Evolutionary conservation across 1,140 invertebrate genomes (phyloP), one percentile per base, ranked within the genome.

Genomic region (Trypoxylus dichotomus): DNA sequence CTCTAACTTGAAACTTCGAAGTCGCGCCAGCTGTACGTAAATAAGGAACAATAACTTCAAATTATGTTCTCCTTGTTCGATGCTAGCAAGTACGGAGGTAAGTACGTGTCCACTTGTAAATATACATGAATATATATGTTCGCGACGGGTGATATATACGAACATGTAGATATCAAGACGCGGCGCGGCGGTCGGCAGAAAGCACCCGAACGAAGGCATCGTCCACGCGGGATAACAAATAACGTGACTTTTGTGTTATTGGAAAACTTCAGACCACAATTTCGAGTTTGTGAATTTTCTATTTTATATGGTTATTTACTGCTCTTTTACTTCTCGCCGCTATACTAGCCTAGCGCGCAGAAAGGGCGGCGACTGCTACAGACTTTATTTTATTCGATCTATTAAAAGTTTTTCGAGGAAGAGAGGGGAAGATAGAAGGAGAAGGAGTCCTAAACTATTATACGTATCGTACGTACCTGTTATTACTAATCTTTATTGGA

Each of bases 181-280:
- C 42, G 15, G 42, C 42, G 15, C 47, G 19, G 19, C 47, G 47
- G 0, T n/a, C 13, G 19, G 6, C 47, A n/a, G 7, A 5, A 54
- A 15, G 13, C 19, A 54, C 47, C 15, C 19, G n/a, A 5, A 54
- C 47, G 47, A 42, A 72, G 47, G 54, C 71, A 76, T 74, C 77
- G 79, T 81, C 78, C 77, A 73, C 79, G 42, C 41, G 78, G 80
- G 80, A 81, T 81, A 82, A 81, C 81, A 81, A 82, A 82, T 82
- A 81, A 82, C 80, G 75, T 29, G 76, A 77, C 77, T 81, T 77
- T 79, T 79, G 41, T 81, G 81, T 82, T 82, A 82, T 82, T 82
- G 81, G 80, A 82, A 82, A 82, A 82, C 80, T 82, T 82, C 80
- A 79, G 76, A 76, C 81, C 81, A 81, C 80, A 82, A 81, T 81